A percentile compares a stretch with the other conserved stretches of the same genome.
phyloP scores from a whole-genome alignment of 2,888 invertebrate species.

The Nebria salina region DNA sequence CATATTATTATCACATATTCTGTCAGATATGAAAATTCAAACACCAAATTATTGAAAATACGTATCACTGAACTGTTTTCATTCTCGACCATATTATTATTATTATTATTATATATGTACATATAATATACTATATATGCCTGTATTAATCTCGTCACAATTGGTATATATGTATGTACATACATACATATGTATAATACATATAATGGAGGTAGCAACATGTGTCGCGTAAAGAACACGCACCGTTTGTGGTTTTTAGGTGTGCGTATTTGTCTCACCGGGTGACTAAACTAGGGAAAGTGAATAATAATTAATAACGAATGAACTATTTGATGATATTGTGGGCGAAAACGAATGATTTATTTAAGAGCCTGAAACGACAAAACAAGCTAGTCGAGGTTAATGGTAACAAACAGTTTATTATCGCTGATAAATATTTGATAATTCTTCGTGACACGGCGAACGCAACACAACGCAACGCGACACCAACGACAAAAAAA shows the following conservation, averaged over 20 bases:
- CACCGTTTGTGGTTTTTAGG: too few species aligned
- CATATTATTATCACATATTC: conserved; percentile 24
- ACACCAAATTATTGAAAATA: neutral
- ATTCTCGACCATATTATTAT: too few species aligned
- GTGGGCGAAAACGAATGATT: conserved; percentile 2
- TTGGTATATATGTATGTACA: too few species aligned
- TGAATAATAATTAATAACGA: neutral
- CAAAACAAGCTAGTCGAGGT: neutral
- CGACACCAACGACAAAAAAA: conserved; percentile 10
- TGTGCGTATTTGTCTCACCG: too few species aligned
- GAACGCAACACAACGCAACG: too few species aligned
- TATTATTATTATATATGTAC: too few species aligned
- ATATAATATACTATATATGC: too few species aligned
- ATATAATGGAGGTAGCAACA: too few species aligned
- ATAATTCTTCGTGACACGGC: neutral
- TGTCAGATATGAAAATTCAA: neutral
- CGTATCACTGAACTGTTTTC: neutral
- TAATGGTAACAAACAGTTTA: conserved; percentile 16
- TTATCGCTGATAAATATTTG: conserved; percentile 20
- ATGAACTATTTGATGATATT: neutral
- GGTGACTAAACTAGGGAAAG: too few species aligned
- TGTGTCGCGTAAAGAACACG: too few species aligned
- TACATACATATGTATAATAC: too few species aligned
- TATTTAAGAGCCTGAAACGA: neutral
- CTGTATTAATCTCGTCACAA: too few species aligned